These are phyloP conservation scores for Cliona cf. orientalis DNA, from an alignment of 37 sponge, comb jelly and placozoan genomes.

Conservation along the genomic window DNA sequence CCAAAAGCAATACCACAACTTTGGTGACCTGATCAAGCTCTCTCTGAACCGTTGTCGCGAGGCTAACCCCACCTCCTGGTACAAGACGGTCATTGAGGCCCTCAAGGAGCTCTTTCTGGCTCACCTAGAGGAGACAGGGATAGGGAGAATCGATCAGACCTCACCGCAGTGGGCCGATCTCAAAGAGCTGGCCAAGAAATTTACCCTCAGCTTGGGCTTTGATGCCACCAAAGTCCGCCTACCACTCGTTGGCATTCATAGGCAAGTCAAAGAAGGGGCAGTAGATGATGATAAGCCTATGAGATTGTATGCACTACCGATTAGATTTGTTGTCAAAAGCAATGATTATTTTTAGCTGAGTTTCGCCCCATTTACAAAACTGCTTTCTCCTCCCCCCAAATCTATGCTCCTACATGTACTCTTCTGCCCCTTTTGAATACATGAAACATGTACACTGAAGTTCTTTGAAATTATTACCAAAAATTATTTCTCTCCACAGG, in stretches of 20 bases:
- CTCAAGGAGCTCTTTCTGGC: conserved; percentile 36
- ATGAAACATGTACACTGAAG: neutral
- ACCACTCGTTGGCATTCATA: conserved; percentile 82
- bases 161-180: conserved; percentile 61
- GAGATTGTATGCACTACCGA: neutral
- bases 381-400: too few relatives aligned
- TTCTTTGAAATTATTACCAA: neutral
- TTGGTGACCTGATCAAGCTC: conserved; percentile 80
- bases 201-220: conserved; percentile 71
- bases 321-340: neutral
- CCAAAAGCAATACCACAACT: conserved; percentile 67
- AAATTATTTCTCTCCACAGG: conserved; percentile 32
- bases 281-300: neutral
- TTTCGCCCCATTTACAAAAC: too few relatives aligned
- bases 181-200: conserved; percentile 60
- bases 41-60: conserved; percentile 69
- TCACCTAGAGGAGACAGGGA: conserved; percentile 35
- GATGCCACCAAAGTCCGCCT: conserved; percentile 72
- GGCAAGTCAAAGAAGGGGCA: conserved; percentile 25
- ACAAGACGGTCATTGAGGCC: conserved; percentile 40
- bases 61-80: conserved; percentile 54
- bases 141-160: conserved; percentile 29
- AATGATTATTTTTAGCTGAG: neutral
- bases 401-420: too few relatives aligned
- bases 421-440: neutral